Evolutionary conservation across 1,140 invertebrate genomes (phyloP), one percentile per base, ranked within the genome.

Genomic region (Cyclina sinensis): DNA sequence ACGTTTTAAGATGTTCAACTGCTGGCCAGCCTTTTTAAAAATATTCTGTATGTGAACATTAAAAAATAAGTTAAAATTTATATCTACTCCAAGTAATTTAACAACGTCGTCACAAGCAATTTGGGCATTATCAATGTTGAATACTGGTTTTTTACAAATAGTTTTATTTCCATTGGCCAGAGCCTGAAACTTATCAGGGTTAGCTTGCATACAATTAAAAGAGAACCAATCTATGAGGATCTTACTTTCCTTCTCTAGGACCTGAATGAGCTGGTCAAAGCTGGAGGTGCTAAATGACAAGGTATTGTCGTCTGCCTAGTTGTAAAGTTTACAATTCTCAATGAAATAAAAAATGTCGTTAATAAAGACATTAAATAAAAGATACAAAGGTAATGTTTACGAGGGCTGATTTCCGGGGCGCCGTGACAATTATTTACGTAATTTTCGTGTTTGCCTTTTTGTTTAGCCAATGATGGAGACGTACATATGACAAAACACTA

Each of bases 11-110:
- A 89, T 79, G 80, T 89, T 87, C 74, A 89, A 48, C 54, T 91
- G 87, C n/a, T 79, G 51, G 21, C 80, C 46, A 9, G 88, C 80
- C 46, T 89, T 88, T 62, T 84, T 78, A 86, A 86, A 90, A 24
- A 90, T 82, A 68, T 86, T 68, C 27, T 57, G 48, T 24, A 90
- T 82, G 78, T 90, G 86, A 24, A 30, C 16, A 81, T 89, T 37
- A 73, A 90, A 89, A 46, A 89, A 46, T 79, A 86, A 43, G 70
- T 73, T 39, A 43, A 59, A 83, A 51, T 89, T 83, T 43, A 86
- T 82, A 11, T 68, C 78, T 18, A 89, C 54, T 48, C 87, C 87
- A 32, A 89, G 39, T 12, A 86, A 73, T 73, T 89, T 89, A 35
- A 89, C 83, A 57, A 70, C 62, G 16, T 91, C 65, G 18, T 91